These are phyloP conservation scores for Caenorhabditis sp. DNA, from an alignment of 2,888 invertebrate genomes.

Conservation along the genomic window DNA sequence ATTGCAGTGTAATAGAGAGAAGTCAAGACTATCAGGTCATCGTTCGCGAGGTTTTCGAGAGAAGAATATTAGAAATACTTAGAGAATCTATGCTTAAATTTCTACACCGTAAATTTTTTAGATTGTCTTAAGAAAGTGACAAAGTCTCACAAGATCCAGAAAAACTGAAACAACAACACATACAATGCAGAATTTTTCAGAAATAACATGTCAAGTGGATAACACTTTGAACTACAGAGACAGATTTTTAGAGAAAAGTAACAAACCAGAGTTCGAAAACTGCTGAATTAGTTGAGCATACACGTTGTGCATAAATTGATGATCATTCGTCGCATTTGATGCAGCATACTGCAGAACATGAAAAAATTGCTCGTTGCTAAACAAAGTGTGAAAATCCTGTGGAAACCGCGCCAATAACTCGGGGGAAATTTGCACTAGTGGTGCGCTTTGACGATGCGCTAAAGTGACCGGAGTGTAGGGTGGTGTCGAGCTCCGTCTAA, in stretches of 20 bases:
- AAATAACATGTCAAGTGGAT: too few relatives aligned
- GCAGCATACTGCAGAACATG: conserved; percentile 3
- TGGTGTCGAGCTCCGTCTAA: background rate
- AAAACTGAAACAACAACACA: too few relatives aligned
- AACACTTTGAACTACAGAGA: too few relatives aligned
- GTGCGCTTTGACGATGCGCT: background rate
- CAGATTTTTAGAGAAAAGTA: background rate
- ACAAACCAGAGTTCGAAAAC: conserved; percentile 1
- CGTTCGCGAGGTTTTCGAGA: too few relatives aligned
- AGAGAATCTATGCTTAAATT: too few relatives aligned
- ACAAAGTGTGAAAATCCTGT: background rate
- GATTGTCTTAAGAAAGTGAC: too few relatives aligned
- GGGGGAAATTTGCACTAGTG: background rate
- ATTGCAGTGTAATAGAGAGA: too few relatives aligned
- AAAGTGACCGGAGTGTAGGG: background rate
- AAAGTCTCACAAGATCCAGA: too few relatives aligned
- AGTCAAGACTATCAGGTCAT: too few relatives aligned
- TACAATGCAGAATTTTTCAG: too few relatives aligned
- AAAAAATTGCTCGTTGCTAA: conserved; percentile 4
- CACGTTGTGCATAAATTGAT: conserved; percentile 16
- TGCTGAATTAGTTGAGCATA: background rate
- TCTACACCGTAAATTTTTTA: too few relatives aligned
- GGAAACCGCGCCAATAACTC: conserved; percentile 3
- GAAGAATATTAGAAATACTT: too few relatives aligned
- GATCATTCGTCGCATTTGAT: background rate